Evolutionary conservation across 2,888 invertebrate species (phyloP).

Genomic region (Leptogaster cylindrica): DNA sequence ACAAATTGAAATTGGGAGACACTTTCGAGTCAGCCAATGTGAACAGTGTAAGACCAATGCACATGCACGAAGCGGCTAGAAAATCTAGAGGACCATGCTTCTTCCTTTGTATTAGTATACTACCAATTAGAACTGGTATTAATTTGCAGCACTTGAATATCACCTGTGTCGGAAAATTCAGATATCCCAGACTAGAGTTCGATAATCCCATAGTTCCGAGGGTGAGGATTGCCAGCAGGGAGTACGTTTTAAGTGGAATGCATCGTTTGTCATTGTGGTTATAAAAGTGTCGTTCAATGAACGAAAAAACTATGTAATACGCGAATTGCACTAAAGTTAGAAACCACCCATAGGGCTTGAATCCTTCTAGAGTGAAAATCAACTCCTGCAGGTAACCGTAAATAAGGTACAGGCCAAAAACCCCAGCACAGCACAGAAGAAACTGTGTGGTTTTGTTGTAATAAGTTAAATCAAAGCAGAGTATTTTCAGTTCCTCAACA

Average conservation of each 20-base stretch:
- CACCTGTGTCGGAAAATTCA: constrained; percentile 96
- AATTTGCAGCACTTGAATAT: constrained; percentile 98
- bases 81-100: constrained; percentile 84
- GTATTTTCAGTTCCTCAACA: constrained; percentile 65
- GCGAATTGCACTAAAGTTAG: constrained; percentile 90
- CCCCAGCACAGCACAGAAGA: constrained; percentile 75
- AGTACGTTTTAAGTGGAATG: constrained; percentile 83
- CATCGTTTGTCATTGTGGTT: constrained; percentile 69
- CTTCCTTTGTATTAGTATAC: constrained; percentile 90
- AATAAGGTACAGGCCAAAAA: constrained; percentile 85
- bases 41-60: constrained; percentile 87
- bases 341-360: constrained; percentile 89
- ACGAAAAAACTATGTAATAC: constrained; percentile 82
- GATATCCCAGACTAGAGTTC: constrained; percentile 89
- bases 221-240: constrained; percentile 82
- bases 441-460: constrained; percentile 74
- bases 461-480: constrained; percentile 73
- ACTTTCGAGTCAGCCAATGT: constrained; percentile 81
- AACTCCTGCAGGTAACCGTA: constrained; percentile 94
- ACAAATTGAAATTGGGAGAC: constrained; percentile 74
- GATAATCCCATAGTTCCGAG: constrained; percentile 96
- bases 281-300: constrained; percentile 70
- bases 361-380: constrained; percentile 88
- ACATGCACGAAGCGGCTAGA: constrained; percentile 84
- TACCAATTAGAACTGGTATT: constrained; percentile 93